Evolutionary conservation across 2,113 vertebrate species (phyloP).

Genomic region (Centropus bengalensis): DNA sequence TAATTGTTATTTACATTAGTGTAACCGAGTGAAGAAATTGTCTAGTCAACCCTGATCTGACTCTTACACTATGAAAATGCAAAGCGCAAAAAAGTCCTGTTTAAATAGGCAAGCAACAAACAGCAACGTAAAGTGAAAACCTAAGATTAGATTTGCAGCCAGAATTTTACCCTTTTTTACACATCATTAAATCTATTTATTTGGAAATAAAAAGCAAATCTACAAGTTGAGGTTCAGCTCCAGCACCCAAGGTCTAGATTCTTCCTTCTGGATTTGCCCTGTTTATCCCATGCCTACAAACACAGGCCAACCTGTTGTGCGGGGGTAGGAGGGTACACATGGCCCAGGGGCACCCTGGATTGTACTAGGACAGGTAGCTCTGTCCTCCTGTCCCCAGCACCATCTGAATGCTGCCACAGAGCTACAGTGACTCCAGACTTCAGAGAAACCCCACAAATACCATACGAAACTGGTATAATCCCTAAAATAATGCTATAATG

Average conservation of each 20-base stretch:
- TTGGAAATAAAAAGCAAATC: neutral
- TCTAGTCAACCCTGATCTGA: neutral
- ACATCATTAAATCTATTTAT: neutral
- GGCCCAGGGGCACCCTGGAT: too few species aligned
- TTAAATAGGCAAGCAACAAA: neutral
- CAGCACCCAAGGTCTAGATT: neutral
- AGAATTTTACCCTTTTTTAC: neutral
- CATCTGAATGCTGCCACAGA: fast-evolving
- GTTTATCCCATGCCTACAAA: neutral
- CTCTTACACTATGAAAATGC: neutral
- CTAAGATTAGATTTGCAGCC: neutral
- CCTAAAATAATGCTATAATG: fast-evolving
- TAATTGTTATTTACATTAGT: neutral
- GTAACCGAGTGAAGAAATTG: neutral
- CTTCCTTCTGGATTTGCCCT: neutral
- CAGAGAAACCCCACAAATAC: neutral
- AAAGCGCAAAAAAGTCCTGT: neutral
- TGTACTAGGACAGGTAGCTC: neutral
- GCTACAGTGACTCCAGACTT: neutral
- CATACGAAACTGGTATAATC: neutral
- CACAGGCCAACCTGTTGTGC: neutral
- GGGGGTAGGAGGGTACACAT: fast-evolving
- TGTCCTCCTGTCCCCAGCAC: fast-evolving
- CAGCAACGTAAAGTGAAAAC: neutral
- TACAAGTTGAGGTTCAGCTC: neutral